These are phyloP conservation scores for Penaeus monodon DNA, from an alignment of 2,888 invertebrate species.

Conservation along the genomic window DNA sequence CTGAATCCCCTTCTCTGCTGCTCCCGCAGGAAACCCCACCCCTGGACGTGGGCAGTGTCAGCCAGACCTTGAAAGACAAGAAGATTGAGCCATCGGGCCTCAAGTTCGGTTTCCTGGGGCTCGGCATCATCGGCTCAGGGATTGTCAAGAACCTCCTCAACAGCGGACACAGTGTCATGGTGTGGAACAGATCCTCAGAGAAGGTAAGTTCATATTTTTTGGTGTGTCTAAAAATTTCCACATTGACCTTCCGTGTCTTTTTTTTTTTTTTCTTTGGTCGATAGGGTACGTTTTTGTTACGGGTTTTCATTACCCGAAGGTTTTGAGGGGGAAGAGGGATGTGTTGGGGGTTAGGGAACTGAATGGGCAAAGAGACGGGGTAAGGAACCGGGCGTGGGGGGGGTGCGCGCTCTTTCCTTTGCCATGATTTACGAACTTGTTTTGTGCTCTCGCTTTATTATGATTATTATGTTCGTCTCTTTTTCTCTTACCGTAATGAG, in stretches of 20 bases:
- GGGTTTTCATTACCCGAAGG: too few species aligned
- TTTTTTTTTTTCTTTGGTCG: too few species aligned
- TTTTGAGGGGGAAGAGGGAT: too few species aligned
- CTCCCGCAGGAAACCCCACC: constrained; percentile 78
- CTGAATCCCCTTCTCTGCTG: too few species aligned
- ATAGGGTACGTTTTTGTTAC: too few species aligned
- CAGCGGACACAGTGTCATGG: constrained; percentile 91
- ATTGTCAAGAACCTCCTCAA: constrained; percentile 94
- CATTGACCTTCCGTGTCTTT: too few species aligned
- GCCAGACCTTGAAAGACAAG: constrained; percentile 84
- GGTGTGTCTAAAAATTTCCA: too few species aligned
- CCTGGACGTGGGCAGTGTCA: constrained; percentile 82
- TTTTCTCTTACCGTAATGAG: neutral
- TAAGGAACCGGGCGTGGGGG: too few species aligned
- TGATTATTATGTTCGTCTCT: neutral
- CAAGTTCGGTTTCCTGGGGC: constrained; percentile 93
- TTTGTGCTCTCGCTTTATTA: neutral
- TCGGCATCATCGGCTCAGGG: constrained; percentile 95
- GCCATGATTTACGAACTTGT: too few species aligned
- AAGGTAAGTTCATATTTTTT: constrained; percentile 77
- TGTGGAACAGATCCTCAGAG: constrained; percentile 92
- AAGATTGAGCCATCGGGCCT: constrained; percentile 87
- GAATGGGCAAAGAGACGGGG: too few species aligned
- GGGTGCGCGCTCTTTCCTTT: too few species aligned
- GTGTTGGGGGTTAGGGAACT: too few species aligned